Base-by-base conservation (phyloP, 2,113 vertebrate genomes). In the Ariopsis seemanni region DNA sequence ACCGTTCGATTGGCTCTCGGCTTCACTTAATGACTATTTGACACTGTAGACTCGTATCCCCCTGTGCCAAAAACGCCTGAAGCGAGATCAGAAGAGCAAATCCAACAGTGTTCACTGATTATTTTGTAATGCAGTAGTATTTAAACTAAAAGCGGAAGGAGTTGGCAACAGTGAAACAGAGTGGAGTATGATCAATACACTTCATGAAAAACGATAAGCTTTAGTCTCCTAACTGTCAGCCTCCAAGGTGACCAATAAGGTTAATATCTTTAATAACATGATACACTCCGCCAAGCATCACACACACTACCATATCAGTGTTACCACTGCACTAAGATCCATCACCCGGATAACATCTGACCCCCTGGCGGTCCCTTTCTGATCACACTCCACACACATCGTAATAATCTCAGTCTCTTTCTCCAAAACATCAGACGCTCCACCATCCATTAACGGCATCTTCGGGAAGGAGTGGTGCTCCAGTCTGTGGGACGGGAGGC, bases 381-480 rank as follows among this genome's bases (percentile, higher is more conserved):
- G 9, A n/a, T 27, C n/a, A 2, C 1, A 3, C 6, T 72, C 27
- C 72, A 2, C 34, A 25, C 10, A 7, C 30, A 52, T 69, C 20
- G 10, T n/a, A 52, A 5, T 83, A 53, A 69, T 81, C 11, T 10
- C 11, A 57, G 25, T 18, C 25, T 79, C 27, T 42, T 62, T 60
- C 5, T 69, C 42, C n/a, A 71, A 93, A 92, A 72, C 34, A 25
- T 89, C 50, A 87, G 63, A 65, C 7, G 79, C 27, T 25, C 87
- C 90, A 55, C 94, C 91, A 12, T 92, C 92, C n/a, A 93, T 94
- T 63, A 91, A 93, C 72, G 94, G 89, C 15, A 93, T 95, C 20
- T 95, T 95, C 92, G 95, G 94, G 4, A 94, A 94, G 87, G 94
- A 95, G 11, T 94, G 94, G 94, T 94, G 94, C 42, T 89, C 93